These are phyloP conservation scores for Timema podura DNA, from an alignment of 2,888 invertebrate species.

Conservation along the genomic window DNA sequence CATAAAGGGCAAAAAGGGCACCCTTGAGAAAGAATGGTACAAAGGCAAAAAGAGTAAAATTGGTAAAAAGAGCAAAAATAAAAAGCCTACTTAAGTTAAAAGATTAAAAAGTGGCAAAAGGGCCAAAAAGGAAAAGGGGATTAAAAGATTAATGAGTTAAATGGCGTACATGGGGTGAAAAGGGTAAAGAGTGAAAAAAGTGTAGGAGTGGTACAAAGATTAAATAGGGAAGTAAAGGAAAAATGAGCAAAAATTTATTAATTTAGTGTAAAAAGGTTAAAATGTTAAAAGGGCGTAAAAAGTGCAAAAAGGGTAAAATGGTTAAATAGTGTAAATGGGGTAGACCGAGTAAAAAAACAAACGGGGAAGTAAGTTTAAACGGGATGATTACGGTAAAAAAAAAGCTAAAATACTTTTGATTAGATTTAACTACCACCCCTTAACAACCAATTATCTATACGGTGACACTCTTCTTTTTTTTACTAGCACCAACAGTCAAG, in stretches of 20 bases:
- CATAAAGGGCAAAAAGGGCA: no score
- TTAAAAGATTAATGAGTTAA: no score
- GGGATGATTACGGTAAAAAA: no score
- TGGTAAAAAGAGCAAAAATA: background rate
- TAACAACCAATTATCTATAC: no score
- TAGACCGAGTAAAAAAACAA: background rate
- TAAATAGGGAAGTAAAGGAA: background rate
- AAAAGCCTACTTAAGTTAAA: background rate
- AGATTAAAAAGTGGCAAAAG: background rate
- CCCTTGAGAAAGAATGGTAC: background rate
- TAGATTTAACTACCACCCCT: no score
- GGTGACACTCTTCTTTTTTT: no score
- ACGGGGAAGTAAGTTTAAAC: no score
- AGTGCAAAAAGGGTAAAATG: background rate
- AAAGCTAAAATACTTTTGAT: no score
- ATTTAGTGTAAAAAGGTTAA: background rate
- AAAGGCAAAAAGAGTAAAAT: no score
- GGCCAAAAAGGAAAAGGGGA: no score
- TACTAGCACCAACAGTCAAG: no score
- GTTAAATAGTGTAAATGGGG: background rate
- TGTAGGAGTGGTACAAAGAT: background rate
- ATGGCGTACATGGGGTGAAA: no score
- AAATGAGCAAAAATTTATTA: background rate
- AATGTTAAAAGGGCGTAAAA: background rate
- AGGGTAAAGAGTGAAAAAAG: conserved; percentile 2